Base-by-base conservation (phyloP, 2,797 vertebrate species). In the Miichthys miiuy region DNA sequence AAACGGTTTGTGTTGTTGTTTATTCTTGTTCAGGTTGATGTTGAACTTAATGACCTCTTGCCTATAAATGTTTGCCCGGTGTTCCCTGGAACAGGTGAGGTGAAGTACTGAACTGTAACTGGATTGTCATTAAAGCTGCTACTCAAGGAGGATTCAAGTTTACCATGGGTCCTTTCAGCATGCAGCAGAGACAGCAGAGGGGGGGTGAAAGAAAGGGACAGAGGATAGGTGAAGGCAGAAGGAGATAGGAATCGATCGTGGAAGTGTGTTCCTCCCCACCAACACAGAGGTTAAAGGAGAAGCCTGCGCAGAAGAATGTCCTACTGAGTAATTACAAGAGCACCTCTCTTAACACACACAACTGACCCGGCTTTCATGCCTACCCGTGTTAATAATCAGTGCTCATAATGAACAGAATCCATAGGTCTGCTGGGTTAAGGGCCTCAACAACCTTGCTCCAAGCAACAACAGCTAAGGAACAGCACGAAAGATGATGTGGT, bases 381-480 rank as follows among this genome's bases (percentile, higher is more conserved):
- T 55, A 79, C 80, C 83, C 41, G 67, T 91, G 87, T 92, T 89
- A 78, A 92, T 90, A 89, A 89, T 88, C 86, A 83, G 77, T 25
- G 75, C 80, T 88, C 86, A 88, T 89, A 90, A 91, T 86, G 87
- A 92, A 92, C 86, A 88, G 61, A 88, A 90, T 90, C 90, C 78
- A 92, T 81, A 90, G 89, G 91, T 92, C 87, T 72, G 63, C 83
- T 79, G 80, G 91, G 91, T 93, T 92, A 87, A 88, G 83, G 89
- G 93, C 90, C 84, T 87, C 87, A 64, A 85, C 85, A 90, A 92
- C 87, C 90, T 90, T 85, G 79, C 86, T 88, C 80, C 81, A 79
- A 91, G 83, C 88, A 83, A 81, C 81, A 86, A 70, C 75, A 44
- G 51, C 62, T 23, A 56, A 78, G 66, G 61, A 79, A 20, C 66